A percentile compares a stretch with the other conserved stretches of the same genome.
These are phyloP conservation scores for Dorcus hopei DNA, from an alignment of 2,888 invertebrate genomes.

Conservation along the genomic window DNA sequence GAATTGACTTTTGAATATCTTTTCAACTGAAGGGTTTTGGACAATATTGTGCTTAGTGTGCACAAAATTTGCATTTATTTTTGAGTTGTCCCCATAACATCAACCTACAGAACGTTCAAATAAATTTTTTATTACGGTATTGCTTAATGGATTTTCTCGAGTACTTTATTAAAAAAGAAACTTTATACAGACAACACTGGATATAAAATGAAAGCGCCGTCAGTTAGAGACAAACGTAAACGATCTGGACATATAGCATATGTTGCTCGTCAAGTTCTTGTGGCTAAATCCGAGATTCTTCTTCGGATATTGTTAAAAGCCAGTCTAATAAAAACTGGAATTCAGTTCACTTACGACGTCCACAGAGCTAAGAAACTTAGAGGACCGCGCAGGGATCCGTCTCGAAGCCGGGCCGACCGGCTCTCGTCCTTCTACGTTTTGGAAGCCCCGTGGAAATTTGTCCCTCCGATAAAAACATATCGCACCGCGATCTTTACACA, in stretches of 20 bases:
- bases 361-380: conserved; percentile 19
- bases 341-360: conserved; percentile 24
- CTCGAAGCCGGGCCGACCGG: not conserved
- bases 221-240: conserved; percentile 13
- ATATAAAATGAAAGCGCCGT: conserved; percentile 14
- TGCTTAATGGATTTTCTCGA: too few species aligned
- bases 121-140: too few species aligned
- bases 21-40: too few species aligned
- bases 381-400: not conserved
- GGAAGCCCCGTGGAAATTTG: not conserved
- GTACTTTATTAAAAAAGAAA: too few species aligned
- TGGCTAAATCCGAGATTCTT: conserved; percentile 20
- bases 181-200: too few species aligned
- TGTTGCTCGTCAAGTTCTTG: conserved; percentile 29
- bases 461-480: conserved; percentile 6
- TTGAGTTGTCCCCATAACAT: too few species aligned
- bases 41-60: too few species aligned
- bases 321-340: conserved; percentile 25
- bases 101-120: too few species aligned
- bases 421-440: conserved; percentile 2
- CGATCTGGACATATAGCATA: conserved; percentile 24
- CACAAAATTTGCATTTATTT: too few species aligned
- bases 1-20: too few species aligned
- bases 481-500: conserved; percentile 9
- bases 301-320: conserved; percentile 19